These are phyloP conservation scores for Siphamia tubifer DNA, from an alignment of 2,113 vertebrate genomes.

Conservation along the genomic window DNA sequence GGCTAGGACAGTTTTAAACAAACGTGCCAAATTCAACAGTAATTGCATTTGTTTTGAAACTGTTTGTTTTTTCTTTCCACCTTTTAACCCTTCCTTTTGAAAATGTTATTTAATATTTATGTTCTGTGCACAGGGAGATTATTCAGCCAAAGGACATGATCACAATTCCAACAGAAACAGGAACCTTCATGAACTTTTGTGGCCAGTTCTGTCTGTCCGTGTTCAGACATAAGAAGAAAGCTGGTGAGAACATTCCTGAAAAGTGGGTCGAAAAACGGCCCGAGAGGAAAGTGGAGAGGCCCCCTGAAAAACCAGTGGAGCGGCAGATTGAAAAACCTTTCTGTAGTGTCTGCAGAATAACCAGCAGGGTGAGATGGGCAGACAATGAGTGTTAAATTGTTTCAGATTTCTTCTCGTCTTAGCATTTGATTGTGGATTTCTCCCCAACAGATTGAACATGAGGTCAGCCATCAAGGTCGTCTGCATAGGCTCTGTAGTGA, in stretches of 20 bases:
- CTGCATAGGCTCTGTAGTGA: conserved; percentile 95
- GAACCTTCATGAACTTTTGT: conserved; percentile 89
- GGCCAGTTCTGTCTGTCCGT: conserved; percentile 91
- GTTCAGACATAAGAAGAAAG: conserved; percentile 83
- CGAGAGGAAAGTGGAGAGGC: conserved; percentile 81
- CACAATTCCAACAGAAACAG: conserved; percentile 88
- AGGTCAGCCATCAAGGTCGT: conserved; percentile 94
- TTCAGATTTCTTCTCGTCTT: neutral
- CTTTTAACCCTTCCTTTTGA: neutral
- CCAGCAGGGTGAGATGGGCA: conserved; percentile 82
- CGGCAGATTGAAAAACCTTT: conserved; percentile 82
- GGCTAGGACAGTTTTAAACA: too few species aligned
- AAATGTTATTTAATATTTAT: neutral
- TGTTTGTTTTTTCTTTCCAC: neutral
- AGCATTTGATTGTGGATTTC: neutral
- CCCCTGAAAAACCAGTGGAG: conserved; percentile 69
- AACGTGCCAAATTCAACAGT: too few species aligned
- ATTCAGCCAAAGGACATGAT: conserved; percentile 92
- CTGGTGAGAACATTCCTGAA: conserved; percentile 18
- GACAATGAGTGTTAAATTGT: neutral
- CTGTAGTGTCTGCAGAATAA: conserved; percentile 92
- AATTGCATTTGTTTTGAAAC: too few species aligned
- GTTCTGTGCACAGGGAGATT: conserved; percentile 84
- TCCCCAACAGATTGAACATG: conserved; percentile 85
- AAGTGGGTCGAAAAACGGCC: conserved; percentile 81